Percentiles rank a stretch among this genome's conserved stretches.
Conservation (phyloP, 2,797 vertebrate species). For the Aeoliscus strigatus region DNA sequence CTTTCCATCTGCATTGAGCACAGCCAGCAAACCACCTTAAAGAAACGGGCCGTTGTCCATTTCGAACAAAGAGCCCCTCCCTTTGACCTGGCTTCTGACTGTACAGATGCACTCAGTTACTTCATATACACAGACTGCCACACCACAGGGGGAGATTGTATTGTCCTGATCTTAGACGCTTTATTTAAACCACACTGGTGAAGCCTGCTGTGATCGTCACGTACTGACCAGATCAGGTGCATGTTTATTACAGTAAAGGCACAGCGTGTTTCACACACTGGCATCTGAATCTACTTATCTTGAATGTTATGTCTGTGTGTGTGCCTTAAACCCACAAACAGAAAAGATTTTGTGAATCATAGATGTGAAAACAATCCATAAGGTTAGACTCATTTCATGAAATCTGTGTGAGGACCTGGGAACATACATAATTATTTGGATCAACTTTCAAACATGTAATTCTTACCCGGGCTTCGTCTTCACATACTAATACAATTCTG, state of each 20-base stretch:
- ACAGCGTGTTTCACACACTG: constrained; percentile 49
- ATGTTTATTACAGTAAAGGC: constrained; percentile 47
- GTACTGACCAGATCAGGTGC: constrained; percentile 27
- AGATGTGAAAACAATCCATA: too few relatives aligned
- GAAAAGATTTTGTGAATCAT: too few relatives aligned
- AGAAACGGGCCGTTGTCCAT: constrained; percentile 30
- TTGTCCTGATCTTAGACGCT: constrained; percentile 44
- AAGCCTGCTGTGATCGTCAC: constrained; percentile 27
- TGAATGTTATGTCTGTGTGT: constrained; percentile 35
- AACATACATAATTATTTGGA: constrained; percentile 11
- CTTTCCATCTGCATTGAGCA: constrained; percentile 63
- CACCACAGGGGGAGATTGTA: constrained; percentile 64
- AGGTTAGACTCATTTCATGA: too few relatives aligned
- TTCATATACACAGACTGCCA: constrained; percentile 59
- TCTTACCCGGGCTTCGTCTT: constrained; percentile 16
- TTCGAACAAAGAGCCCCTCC: constrained; percentile 34
- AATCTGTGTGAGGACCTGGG: constrained; percentile 3
- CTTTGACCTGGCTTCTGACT: constrained; percentile 62
- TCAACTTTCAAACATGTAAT: constrained; percentile 9
- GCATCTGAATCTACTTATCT: constrained; percentile 41
- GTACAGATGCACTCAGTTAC: constrained; percentile 57
- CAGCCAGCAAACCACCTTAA: constrained; percentile 58
- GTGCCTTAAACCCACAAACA: too few relatives aligned
- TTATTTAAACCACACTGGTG: constrained; percentile 35
- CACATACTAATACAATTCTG: constrained; percentile 45